phyloP scores from a whole-genome alignment of 2,888 invertebrate genomes.

The Smittia sp. region DNA sequence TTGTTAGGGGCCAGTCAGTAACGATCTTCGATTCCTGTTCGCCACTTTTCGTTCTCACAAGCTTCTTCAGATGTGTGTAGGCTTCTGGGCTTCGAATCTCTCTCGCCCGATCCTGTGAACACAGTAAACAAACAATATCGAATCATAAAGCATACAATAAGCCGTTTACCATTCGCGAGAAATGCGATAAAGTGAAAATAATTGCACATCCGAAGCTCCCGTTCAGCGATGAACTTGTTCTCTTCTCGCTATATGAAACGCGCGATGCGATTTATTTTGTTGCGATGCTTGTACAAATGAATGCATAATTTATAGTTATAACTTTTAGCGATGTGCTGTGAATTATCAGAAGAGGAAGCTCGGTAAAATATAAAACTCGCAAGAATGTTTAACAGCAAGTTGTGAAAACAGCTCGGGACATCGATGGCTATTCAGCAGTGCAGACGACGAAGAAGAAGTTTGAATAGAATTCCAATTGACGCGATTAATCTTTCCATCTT shows the following conservation, averaged over 20 bases:
- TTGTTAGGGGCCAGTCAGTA: background rate
- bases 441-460: background rate
- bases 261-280: constrained; percentile 2
- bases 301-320: constrained; percentile 34
- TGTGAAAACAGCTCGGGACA: too few species aligned
- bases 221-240: constrained; percentile 25
- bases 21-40: background rate
- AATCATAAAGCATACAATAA: background rate
- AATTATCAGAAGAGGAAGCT: background rate
- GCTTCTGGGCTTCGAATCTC: background rate
- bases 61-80: background rate
- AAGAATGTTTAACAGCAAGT: too few species aligned
- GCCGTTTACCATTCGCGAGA: background rate
- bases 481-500: background rate
- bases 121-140: background rate
- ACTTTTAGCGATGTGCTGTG: constrained; percentile 26
- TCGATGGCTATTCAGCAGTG: background rate
- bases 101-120: background rate
- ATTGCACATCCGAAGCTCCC: constrained; percentile 4
- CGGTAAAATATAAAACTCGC: too few species aligned
- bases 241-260: background rate
- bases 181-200: background rate
- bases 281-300: constrained; percentile 26
- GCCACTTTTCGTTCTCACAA: too few species aligned
- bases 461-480: background rate